These are phyloP conservation scores for Drosophila parthenogenetica DNA, from an alignment of 2,888 invertebrate genomes.

Conservation along the genomic window DNA sequence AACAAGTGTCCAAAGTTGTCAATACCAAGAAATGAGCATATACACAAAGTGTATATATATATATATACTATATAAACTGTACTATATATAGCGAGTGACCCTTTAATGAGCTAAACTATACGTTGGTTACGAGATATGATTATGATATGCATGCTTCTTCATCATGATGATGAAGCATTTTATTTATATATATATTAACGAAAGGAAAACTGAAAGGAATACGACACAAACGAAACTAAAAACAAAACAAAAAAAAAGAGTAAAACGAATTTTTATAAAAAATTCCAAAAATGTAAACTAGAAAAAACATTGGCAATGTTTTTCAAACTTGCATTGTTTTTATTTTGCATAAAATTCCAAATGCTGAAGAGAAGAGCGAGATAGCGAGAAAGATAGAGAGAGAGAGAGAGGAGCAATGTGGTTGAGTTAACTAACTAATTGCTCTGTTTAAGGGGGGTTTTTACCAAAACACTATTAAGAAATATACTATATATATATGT, in stretches of 20 bases:
- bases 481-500: constrained; percentile 13
- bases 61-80: constrained; percentile 26
- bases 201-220: constrained; percentile 25
- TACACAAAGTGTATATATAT: constrained; percentile 31
- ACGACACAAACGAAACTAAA: constrained; percentile 17
- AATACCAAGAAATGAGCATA: constrained; percentile 68
- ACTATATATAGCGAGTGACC: constrained; percentile 9
- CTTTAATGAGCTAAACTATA: constrained; percentile 39
- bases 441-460: constrained; percentile 50
- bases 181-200: constrained; percentile 56
- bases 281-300: constrained; percentile 55
- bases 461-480: constrained; percentile 45
- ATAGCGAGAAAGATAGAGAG: background rate
- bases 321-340: constrained; percentile 50
- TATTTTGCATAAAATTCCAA: constrained; percentile 64
- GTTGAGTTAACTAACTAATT: constrained; percentile 59
- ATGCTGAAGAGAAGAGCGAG: constrained; percentile 59
- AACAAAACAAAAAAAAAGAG: constrained; percentile 36
- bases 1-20: constrained; percentile 76
- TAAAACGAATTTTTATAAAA: constrained; percentile 74
- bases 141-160: constrained; percentile 28
- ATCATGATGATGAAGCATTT: constrained; percentile 44
- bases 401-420: constrained; percentile 38
- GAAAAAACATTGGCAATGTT: constrained; percentile 45
- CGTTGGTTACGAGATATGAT: constrained; percentile 14